phyloP scores from a whole-genome alignment of 1,140 invertebrate genomes.

The Daktulosphaira vitifoliae region DNA sequence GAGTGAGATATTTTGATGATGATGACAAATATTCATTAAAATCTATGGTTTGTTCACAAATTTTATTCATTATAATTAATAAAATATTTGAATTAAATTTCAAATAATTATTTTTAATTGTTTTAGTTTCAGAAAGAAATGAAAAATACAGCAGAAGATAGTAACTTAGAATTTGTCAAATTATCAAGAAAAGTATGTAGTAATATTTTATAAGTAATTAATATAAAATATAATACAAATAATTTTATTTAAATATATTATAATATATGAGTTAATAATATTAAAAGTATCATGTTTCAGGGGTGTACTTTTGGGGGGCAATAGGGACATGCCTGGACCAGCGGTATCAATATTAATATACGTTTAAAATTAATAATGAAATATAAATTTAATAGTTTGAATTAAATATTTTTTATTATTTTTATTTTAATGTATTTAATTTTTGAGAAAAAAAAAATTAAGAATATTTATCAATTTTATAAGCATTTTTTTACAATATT shows the following conservation, averaged over 20 bases:
- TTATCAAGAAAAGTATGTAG: constrained; percentile 55
- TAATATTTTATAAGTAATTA: background rate
- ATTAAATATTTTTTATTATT: no score
- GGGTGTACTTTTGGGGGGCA: no score
- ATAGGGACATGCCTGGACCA: no score
- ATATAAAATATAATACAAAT: constrained; percentile 26
- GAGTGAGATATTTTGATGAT: constrained; percentile 78
- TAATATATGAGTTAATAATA: background rate
- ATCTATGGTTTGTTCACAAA: constrained; percentile 68
- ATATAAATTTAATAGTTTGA: no score
- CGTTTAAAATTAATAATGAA: no score
- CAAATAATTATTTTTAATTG: constrained; percentile 38
- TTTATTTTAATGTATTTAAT: no score
- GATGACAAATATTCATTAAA: constrained; percentile 81
- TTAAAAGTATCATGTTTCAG: background rate
- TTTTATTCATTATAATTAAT: constrained; percentile 19
- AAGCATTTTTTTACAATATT: no score
- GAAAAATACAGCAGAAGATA: constrained; percentile 66
- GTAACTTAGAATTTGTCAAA: constrained; percentile 70
- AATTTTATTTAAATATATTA: constrained; percentile 33
- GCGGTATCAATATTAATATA: no score
- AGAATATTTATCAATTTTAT: no score
- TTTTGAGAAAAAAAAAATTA: no score
- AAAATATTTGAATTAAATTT: constrained; percentile 27
- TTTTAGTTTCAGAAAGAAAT: constrained; percentile 82